These are phyloP conservation scores for Yponomeuta sedellus DNA, from an alignment of 2,888 invertebrate genomes.

Conservation along the genomic window DNA sequence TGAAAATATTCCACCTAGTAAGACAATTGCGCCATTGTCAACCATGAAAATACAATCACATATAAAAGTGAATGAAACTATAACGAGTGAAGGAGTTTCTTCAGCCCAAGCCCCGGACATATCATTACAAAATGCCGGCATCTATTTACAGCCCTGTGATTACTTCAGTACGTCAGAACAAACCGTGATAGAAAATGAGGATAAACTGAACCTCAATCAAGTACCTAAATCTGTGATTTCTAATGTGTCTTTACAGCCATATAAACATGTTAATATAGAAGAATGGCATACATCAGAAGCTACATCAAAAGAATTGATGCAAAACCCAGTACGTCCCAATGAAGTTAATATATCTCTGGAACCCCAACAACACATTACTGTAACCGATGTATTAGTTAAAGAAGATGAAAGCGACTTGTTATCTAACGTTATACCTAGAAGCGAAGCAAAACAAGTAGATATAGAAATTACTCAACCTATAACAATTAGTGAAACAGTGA, in stretches of 20 bases:
- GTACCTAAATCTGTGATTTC: constrained; percentile 32
- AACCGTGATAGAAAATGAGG: neutral
- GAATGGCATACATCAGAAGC: constrained; percentile 35
- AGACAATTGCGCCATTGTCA: constrained; percentile 25
- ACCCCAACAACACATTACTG: constrained; percentile 44
- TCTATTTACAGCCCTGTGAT: constrained; percentile 32
- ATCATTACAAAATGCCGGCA: constrained; percentile 43
- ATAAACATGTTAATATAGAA: constrained; percentile 44
- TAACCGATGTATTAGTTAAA: constrained; percentile 35
- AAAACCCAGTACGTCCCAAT: constrained; percentile 19
- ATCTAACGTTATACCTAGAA: constrained; percentile 25
- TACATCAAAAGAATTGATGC: constrained; percentile 30
- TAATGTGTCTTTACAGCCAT: constrained; percentile 33
- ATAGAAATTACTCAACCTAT: constrained; percentile 43
- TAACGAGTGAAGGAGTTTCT: constrained; percentile 42
- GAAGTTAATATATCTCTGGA: constrained; percentile 32
- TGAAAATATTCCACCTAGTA: constrained; percentile 45
- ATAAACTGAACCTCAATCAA: neutral
- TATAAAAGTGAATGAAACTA: constrained; percentile 41
- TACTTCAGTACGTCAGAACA: neutral
- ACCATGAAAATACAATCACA: constrained; percentile 29
- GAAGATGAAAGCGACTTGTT: constrained; percentile 38
- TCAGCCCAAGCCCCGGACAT: constrained; percentile 29
- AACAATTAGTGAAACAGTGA: constrained; percentile 36
- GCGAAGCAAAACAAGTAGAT: constrained; percentile 36